Evolutionary conservation across 2,113 vertebrate genomes (phyloP).

Genomic region (Prunella fulvescens): DNA sequence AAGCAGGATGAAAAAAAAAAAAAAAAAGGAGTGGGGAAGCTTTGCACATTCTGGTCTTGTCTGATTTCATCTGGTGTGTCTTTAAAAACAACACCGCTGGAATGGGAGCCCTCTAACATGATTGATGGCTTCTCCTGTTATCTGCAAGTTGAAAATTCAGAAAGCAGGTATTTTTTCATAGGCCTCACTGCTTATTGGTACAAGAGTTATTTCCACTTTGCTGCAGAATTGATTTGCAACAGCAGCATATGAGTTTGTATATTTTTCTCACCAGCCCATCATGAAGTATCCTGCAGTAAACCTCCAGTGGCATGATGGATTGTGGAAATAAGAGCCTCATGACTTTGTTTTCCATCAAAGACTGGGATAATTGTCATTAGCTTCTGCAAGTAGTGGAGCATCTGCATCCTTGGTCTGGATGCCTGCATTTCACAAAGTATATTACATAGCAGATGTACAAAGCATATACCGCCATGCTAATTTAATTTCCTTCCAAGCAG

Average conservation of each 20-base stretch:
- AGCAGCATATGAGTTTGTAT: constrained; percentile 84
- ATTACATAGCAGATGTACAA: constrained; percentile 38
- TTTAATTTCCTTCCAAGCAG: background rate
- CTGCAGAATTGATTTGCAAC: constrained; percentile 87
- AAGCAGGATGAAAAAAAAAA: background rate
- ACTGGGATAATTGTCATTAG: constrained; percentile 69
- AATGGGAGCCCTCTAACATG: constrained; percentile 82
- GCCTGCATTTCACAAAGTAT: constrained; percentile 40
- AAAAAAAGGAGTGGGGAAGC: background rate
- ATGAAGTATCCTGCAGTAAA: constrained; percentile 66
- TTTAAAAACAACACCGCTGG: constrained; percentile 74
- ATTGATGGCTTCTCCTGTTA: constrained; percentile 91
- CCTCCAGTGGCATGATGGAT: constrained; percentile 63
- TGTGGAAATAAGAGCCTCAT: constrained; percentile 34
- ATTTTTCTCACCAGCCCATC: constrained; percentile 83
- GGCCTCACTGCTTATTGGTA: constrained; percentile 73
- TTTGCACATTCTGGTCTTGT: constrained; percentile 91
- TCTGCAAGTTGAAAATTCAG: constrained; percentile 84
- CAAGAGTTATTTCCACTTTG: constrained; percentile 81
- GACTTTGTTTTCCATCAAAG: constrained; percentile 57
- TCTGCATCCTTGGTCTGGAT: constrained; percentile 49
- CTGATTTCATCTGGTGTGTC: constrained; percentile 78
- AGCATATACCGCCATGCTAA: background rate
- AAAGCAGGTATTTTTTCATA: constrained; percentile 69
- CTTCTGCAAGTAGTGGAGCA: constrained; percentile 34